A percentile compares a stretch with the other conserved stretches of the same genome.
These are phyloP conservation scores for Galbula dea DNA, from an alignment of 2,113 vertebrate species.

Conservation along the genomic window DNA sequence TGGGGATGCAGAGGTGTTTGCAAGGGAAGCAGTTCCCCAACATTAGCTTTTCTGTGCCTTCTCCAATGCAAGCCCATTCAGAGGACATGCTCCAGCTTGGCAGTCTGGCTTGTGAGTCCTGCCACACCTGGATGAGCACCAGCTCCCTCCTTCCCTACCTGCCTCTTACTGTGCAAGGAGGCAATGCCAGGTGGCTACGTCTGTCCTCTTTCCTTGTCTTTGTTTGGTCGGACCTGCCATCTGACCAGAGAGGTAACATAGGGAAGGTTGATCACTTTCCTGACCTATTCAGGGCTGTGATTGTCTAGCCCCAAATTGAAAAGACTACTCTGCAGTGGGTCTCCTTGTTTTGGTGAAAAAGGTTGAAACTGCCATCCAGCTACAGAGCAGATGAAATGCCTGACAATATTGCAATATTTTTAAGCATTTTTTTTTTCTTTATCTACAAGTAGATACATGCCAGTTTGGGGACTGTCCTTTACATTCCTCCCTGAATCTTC, in stretches of 20 bases:
- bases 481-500: neutral
- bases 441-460: neutral
- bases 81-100: neutral
- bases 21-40: neutral
- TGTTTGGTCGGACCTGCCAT: neutral
- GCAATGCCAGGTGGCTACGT: neutral
- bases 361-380: neutral
- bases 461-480: neutral
- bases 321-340: neutral
- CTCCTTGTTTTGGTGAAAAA: neutral
- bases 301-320: neutral
- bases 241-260: neutral
- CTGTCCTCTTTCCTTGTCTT: neutral
- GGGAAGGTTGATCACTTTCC: neutral
- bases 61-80: neutral
- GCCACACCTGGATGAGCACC: neutral
- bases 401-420: neutral
- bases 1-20: neutral
- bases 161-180: neutral
- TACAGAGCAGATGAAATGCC: neutral
- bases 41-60: neutral
- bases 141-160: neutral
- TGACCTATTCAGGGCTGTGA: neutral
- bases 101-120: neutral
- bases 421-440: neutral